phyloP scores from a whole-genome alignment of 2,113 vertebrate species.

The Psittacula cyanocephala region DNA sequence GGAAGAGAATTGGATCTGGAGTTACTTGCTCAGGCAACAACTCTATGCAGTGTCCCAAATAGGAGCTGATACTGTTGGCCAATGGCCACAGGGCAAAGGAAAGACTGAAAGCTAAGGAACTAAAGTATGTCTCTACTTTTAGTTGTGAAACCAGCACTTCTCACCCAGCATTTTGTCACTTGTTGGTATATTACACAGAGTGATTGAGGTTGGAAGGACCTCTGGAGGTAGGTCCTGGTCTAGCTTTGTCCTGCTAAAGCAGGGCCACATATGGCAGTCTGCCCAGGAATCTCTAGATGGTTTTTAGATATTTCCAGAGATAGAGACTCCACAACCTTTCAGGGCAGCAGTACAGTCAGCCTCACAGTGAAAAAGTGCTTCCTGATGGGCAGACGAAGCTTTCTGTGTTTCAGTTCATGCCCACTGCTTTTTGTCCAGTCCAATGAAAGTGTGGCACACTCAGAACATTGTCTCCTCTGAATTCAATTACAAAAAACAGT shows the following conservation, averaged over 20 bases:
- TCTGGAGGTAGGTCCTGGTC: background rate
- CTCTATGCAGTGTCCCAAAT: background rate
- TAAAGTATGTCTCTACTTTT: background rate
- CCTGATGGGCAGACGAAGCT: background rate
- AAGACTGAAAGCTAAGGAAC: background rate
- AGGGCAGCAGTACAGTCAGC: background rate
- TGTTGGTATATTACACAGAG: background rate
- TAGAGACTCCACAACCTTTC: background rate
- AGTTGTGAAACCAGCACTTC: background rate
- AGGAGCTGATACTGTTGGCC: background rate
- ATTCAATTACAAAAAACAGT: background rate
- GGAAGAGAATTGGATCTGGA: background rate
- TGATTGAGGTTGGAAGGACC: background rate
- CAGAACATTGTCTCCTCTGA: background rate
- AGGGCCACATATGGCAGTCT: background rate
- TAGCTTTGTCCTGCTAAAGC: background rate
- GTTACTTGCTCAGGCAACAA: background rate
- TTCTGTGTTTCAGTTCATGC: background rate
- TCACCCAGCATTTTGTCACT: background rate
- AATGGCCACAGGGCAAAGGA: background rate
- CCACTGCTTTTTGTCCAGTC: background rate
- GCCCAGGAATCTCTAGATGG: background rate
- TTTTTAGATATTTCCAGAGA: background rate
- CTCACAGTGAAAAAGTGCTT: background rate
- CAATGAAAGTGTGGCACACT: background rate